Evolutionary conservation across 2,797 vertebrate species (phyloP).

Genomic region (Lemur catta): DNA sequence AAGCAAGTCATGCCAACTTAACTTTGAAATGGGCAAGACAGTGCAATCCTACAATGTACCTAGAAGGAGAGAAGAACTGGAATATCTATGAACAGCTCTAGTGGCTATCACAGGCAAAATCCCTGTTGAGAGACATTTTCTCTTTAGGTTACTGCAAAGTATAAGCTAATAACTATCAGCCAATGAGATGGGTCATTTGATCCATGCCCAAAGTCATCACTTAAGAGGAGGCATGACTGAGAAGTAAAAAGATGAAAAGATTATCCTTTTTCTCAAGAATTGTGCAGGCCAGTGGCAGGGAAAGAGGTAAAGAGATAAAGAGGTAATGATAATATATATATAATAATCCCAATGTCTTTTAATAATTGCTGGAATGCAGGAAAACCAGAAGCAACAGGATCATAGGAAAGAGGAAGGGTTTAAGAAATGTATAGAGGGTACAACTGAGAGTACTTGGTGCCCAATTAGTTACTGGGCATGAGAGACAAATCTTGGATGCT

Average conservation of each 20-base stretch:
- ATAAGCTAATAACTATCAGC: background rate
- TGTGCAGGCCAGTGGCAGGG: background rate
- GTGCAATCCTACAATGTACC: background rate
- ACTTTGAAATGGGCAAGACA: background rate
- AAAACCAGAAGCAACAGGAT: background rate
- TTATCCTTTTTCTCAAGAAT: background rate
- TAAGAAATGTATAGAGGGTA: background rate
- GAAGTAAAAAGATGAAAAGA: background rate
- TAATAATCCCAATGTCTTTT: background rate
- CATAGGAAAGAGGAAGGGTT: background rate
- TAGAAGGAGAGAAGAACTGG: background rate
- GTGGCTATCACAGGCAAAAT: background rate
- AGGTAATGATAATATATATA: background rate
- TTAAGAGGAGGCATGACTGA: background rate
- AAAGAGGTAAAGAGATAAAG: background rate
- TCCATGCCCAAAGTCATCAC: background rate
- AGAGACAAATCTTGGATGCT: conserved; percentile 23
- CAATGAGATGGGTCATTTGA: background rate
- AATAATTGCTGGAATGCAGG: background rate
- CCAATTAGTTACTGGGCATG: background rate
- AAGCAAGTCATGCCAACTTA: background rate
- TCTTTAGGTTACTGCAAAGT: background rate
- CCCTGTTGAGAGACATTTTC: background rate
- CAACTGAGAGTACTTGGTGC: background rate
- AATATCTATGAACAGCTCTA: background rate